Percentiles rank a stretch among this genome's conserved stretches.
Conservation (phyloP, 1,140 invertebrate genomes). For the Trachymyrmex cornetzi region DNA sequence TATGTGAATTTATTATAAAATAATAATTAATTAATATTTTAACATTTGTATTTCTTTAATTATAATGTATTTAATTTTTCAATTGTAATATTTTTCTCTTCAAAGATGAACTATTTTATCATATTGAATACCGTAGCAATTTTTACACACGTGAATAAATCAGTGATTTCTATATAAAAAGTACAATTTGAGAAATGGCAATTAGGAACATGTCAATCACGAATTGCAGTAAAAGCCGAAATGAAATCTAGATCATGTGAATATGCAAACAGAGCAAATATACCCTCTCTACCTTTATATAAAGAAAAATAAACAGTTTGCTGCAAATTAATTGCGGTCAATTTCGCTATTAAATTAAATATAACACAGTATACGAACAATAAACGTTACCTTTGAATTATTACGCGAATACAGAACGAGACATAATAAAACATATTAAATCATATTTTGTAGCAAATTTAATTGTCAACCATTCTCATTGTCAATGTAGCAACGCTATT, state of each 20-base stretch:
- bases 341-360: conserved; percentile 37
- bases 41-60: neutral
- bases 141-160: conserved; percentile 4
- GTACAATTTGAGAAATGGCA: conserved; percentile 17
- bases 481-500: neutral
- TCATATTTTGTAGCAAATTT: conserved; percentile 6
- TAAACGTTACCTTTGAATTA: conserved; percentile 34
- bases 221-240: conserved; percentile 20
- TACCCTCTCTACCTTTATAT: neutral
- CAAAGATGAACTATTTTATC: neutral
- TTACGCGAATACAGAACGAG: neutral
- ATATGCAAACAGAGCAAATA: conserved; percentile 37
- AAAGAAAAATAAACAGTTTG: conserved; percentile 44
- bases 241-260: conserved; percentile 27
- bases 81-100: conserved; percentile 11
- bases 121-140: neutral
- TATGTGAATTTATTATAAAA: too few species aligned
- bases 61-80: neutral
- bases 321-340: conserved; percentile 52
- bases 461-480: neutral
- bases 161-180: conserved; percentile 8
- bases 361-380: neutral
- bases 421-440: conserved; percentile 20
- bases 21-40: neutral
- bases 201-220: conserved; percentile 18